These are phyloP conservation scores for Epizoanthus stellaris DNA, from an alignment of 92 coral and sea anemone species.

Conservation along the genomic window DNA sequence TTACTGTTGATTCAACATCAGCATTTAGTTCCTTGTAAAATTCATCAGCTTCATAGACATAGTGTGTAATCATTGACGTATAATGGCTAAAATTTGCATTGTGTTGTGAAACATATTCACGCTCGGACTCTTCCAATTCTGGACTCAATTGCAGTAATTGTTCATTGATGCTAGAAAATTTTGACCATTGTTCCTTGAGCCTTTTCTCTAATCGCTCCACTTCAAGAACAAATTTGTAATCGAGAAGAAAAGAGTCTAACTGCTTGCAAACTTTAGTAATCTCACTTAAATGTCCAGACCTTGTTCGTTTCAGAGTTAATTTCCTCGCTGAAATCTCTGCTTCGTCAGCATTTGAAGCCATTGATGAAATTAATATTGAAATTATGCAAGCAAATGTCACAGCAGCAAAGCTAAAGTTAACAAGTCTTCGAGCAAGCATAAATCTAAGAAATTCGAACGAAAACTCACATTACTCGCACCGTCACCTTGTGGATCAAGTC, in stretches of 20 bases:
- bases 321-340: too few relatives aligned
- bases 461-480: too few relatives aligned
- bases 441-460: too few relatives aligned
- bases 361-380: too few relatives aligned
- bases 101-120: not conserved
- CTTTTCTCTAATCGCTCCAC: constrained; percentile 18
- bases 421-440: too few relatives aligned
- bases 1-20: not conserved
- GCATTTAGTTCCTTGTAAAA: not conserved
- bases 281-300: constrained; percentile 60
- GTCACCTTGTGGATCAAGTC: too few relatives aligned
- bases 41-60: not conserved
- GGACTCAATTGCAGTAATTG: constrained; percentile 13
- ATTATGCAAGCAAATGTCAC: too few relatives aligned
- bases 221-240: constrained; percentile 17
- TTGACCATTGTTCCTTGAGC: constrained; percentile 30
- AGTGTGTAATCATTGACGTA: not conserved
- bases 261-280: constrained; percentile 45
- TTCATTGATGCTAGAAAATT: constrained; percentile 16
- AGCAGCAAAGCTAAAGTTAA: too few relatives aligned
- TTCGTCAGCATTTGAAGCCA: too few relatives aligned
- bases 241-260: constrained; percentile 44
- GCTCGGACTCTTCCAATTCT: too few relatives aligned
- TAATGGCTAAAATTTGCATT: not conserved
- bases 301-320: constrained; percentile 43